Evolutionary conservation across 2,888 invertebrate species (phyloP).

Genomic region (Zygogramma bicolorata): DNA sequence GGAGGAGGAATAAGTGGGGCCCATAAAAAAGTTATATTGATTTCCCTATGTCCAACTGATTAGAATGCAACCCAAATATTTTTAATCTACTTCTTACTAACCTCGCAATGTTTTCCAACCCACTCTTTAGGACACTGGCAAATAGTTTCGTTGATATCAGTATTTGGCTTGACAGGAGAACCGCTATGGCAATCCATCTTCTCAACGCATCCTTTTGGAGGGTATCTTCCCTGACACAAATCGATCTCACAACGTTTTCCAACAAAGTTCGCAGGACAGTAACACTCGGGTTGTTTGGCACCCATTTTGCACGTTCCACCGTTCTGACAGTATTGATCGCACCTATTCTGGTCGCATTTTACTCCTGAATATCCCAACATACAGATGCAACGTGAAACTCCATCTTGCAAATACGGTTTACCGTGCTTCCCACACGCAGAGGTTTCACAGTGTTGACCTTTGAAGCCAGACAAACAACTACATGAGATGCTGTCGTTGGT

Average conservation of each 20-base stretch:
- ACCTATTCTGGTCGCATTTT: conserved; percentile 72
- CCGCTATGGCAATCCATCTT: conserved; percentile 56
- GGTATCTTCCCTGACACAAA: conserved; percentile 64
- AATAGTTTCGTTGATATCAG: conserved; percentile 66
- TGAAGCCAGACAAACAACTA: conserved; percentile 70
- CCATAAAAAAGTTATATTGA: too few species aligned
- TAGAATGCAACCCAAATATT: too few species aligned
- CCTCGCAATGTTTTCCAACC: conserved; percentile 71
- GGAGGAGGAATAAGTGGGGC: too few species aligned
- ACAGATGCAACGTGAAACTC: conserved; percentile 65
- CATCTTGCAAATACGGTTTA: conserved; percentile 52
- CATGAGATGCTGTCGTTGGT: conserved; percentile 67
- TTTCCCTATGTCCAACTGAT: too few species aligned
- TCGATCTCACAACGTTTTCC: conserved; percentile 69
- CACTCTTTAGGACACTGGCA: conserved; percentile 72
- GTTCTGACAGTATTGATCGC: conserved; percentile 72
- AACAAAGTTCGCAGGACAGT: conserved; percentile 65
- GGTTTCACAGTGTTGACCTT: conserved; percentile 68
- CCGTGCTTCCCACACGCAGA: conserved; percentile 62
- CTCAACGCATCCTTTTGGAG: conserved; percentile 48
- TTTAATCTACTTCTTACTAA: conserved; percentile 54
- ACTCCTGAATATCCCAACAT: conserved; percentile 70
- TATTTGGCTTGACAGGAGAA: conserved; percentile 68
- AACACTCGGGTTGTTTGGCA: conserved; percentile 65
- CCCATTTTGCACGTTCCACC: conserved; percentile 67